Percentiles rank a stretch among this genome's conserved stretches.
These are phyloP conservation scores for Lepidurus couesii DNA, from an alignment of 1,140 invertebrate genomes.

Conservation along the genomic window DNA sequence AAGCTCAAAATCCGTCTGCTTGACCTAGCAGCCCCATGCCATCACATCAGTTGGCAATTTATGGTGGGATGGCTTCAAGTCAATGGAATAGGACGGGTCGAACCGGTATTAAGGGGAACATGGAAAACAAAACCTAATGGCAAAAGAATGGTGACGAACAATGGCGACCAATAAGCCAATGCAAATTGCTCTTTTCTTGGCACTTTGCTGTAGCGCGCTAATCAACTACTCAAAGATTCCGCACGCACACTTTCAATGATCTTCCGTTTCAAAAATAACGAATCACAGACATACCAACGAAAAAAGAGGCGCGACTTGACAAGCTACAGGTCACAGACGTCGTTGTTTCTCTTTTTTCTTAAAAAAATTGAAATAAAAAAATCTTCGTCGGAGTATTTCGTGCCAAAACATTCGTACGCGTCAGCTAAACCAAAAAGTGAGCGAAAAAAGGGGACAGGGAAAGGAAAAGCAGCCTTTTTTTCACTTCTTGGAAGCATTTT, in stretches of 20 bases:
- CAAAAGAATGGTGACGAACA: conserved; percentile 22
- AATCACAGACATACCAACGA: not conserved
- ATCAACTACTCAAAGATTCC: not conserved
- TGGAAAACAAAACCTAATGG: conserved; percentile 22
- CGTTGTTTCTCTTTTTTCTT: not conserved
- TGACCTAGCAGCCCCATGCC: conserved; percentile 4
- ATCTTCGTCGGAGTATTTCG: not conserved
- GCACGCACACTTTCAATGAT: not conserved
- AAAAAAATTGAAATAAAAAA: not conserved
- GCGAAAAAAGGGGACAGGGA: not conserved
- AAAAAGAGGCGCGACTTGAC: not conserved
- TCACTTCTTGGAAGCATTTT: not conserved
- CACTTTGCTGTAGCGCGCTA: not conserved
- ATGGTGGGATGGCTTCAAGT: not conserved
- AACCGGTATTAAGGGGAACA: conserved; percentile 17
- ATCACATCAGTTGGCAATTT: conserved; percentile 17
- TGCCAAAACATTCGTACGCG: not conserved
- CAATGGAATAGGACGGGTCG: conserved; percentile 12
- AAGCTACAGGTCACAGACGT: not conserved
- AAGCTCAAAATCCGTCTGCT: conserved; percentile 11
- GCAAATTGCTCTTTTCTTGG: not conserved
- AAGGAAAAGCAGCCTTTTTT: not conserved
- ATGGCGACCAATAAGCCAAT: conserved; percentile 10
- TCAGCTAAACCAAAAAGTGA: not conserved
- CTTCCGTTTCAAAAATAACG: not conserved